Base-by-base conservation (phyloP, 1,140 invertebrate genomes). In the Lordiphosa clarofinis region DNA sequence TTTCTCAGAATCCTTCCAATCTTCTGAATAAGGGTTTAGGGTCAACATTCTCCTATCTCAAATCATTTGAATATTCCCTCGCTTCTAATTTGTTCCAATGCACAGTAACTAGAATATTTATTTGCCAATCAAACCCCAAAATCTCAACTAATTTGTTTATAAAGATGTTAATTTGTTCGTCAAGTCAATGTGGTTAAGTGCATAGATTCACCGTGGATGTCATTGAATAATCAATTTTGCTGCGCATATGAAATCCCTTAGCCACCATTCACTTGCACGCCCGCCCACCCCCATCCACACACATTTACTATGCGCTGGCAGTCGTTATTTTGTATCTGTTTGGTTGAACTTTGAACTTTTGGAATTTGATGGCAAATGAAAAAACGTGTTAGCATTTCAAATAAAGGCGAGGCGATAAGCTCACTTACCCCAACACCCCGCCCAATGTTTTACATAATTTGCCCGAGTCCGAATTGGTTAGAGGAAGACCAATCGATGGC, bases 371-470 rank as follows among this genome's bases (percentile, higher is more conserved):
- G 47, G 56, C 53, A 53, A 68, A 60, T 54, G 65, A 55, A 56
- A 28, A 67, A 68, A 67, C 64, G 65, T 69, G 65, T 69, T 69
- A 68, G 65, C 64, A 69, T 69, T 69, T 68, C 65, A 69, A 69
- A 69, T 69, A 65, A 68, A 64, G 53, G 35, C 59, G 44, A 46
- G 50, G n/a, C 40, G 35, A 36, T 9, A 9, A 56, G 13, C 38
- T 13, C 15, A 15, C 13, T 53, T 47, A 9, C 33, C n/a, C 3
- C 12, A 1, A 4, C 21, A 12, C n/a, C 7, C 21, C 9, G 11
- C 31, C 1, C 13, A 7, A 54, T 11, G 37, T 61, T 68, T 48
- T 38, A 44, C 65, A 69, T 69, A 48, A 69, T 69, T 69, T 69
- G 35, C 10, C 28, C 9, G 52, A 42, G 35, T 46, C 40, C 33